Conservation (phyloP, 2,888 invertebrate species). For the Cremastinae sp. region DNA sequence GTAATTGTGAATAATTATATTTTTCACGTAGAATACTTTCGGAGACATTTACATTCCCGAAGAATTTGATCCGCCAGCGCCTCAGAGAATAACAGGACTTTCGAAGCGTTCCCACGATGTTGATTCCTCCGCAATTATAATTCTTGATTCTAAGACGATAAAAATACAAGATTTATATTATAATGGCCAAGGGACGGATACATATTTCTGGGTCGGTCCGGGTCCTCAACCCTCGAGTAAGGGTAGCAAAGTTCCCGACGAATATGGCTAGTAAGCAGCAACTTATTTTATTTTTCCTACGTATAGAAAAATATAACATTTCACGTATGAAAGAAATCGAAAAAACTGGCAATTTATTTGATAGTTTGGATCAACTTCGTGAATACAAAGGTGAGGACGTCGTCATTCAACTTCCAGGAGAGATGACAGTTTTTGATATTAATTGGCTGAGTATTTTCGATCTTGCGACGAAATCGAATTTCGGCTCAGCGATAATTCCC, state of each 20-base stretch:
- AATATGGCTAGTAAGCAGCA: constrained; percentile 93
- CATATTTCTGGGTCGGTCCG: constrained; percentile 93
- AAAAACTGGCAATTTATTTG: constrained; percentile 46
- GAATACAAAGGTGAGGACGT: constrained; percentile 88
- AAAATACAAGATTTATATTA: constrained; percentile 89
- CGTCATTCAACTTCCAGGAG: constrained; percentile 89
- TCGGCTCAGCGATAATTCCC: constrained; percentile 88
- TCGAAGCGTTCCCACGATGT: constrained; percentile 85
- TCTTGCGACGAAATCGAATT: constrained; percentile 85
- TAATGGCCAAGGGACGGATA: constrained; percentile 88
- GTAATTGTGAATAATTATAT: background rate
- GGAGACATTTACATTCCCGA: constrained; percentile 95
- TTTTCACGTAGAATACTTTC: constrained; percentile 85
- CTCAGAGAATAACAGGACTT: constrained; percentile 84
- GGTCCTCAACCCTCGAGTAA: constrained; percentile 93
- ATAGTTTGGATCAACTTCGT: constrained; percentile 89
- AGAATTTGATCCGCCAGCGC: constrained; percentile 92
- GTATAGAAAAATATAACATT: background rate
- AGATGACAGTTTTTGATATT: constrained; percentile 89
- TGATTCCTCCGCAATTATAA: constrained; percentile 86
- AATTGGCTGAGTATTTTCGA: constrained; percentile 93
- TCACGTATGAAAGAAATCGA: background rate
- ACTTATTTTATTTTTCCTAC: background rate
- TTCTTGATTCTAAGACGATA: constrained; percentile 91
- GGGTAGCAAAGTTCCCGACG: constrained; percentile 92